A percentile compares a stretch with the other conserved stretches of the same genome.
Conservation (phyloP, 2,888 invertebrate species). For the Acanthacorydalis orientalis region DNA sequence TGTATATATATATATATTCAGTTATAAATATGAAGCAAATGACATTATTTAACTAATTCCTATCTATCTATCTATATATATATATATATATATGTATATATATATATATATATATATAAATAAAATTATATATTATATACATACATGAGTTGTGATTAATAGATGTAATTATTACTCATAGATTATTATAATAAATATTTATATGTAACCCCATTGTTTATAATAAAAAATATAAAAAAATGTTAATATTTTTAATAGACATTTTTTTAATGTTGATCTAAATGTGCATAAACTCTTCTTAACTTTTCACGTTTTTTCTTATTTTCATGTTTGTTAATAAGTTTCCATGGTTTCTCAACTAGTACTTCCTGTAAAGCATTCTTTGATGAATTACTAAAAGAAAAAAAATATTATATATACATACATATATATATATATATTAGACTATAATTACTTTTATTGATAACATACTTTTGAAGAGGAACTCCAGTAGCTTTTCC, state of each 20-base stretch:
- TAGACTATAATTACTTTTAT: no score
- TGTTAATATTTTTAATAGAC: conserved; percentile 4
- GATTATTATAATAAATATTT: neutral
- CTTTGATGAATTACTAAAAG: neutral
- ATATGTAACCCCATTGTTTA: neutral
- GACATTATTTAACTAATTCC: no score
- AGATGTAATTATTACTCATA: neutral
- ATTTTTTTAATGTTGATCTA: conserved; percentile 54
- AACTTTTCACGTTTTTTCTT: conserved; percentile 84
- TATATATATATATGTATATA: neutral
- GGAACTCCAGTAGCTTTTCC: conserved; percentile 12
- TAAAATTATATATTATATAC: no score
- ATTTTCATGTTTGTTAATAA: conserved; percentile 70
- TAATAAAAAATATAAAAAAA: neutral
- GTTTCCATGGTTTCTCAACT: conserved; percentile 55
- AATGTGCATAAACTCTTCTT: conserved; percentile 66
- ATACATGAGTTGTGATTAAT: neutral
- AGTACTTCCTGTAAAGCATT: conserved; percentile 6
- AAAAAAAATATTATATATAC: neutral
- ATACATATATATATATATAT: neutral
- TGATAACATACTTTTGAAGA: neutral
- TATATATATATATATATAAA: neutral
- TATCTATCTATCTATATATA: neutral
- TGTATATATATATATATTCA: neutral
- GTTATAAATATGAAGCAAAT: no score